A percentile compares a stretch with the other conserved stretches of the same genome.
These are phyloP conservation scores for Nothura maculosa DNA, from an alignment of 2,797 vertebrate species.

Conservation along the genomic window DNA sequence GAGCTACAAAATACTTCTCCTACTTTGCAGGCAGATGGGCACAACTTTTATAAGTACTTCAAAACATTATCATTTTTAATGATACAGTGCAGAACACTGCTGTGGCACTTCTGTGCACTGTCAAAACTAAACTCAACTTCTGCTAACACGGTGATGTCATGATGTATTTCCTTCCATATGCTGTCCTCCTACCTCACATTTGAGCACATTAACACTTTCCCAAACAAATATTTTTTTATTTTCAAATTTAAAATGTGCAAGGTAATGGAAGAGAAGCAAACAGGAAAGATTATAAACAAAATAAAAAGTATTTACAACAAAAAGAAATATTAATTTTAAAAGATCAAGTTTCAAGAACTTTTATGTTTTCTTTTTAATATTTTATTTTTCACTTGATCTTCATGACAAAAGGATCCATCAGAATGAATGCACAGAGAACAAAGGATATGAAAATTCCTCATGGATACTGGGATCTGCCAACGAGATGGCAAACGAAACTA, in stretches of 20 bases:
- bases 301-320: background rate
- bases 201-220: background rate
- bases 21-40: background rate
- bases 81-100: background rate
- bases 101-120: background rate
- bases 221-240: background rate
- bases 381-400: background rate
- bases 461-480: background rate
- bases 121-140: background rate
- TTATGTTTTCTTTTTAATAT: background rate
- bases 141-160: background rate
- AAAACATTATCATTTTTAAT: background rate
- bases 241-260: background rate
- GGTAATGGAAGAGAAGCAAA: background rate
- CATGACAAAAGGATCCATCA: background rate
- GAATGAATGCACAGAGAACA: background rate
- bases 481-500: background rate
- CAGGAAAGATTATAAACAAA: background rate
- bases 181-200: background rate
- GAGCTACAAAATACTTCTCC: background rate
- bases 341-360: background rate
- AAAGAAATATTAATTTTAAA: background rate
- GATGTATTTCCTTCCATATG: background rate
- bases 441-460: background rate
- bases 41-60: background rate